These are phyloP conservation scores for Sebastes kiyomatsui DNA, from an alignment of 2,797 vertebrate genomes.

Conservation along the genomic window DNA sequence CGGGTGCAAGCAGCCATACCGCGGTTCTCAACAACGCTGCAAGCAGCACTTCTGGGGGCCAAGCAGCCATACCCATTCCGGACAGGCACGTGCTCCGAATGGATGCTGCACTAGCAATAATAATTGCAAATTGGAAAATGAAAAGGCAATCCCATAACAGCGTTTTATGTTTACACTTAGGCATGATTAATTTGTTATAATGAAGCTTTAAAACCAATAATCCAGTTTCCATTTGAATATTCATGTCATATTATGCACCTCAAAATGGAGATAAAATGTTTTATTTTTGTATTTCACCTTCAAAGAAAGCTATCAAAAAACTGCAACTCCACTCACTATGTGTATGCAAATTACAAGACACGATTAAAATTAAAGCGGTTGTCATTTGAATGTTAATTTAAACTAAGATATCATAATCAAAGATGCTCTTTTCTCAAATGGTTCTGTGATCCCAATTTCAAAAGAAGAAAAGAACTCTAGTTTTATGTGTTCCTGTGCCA, in stretches of 20 bases:
- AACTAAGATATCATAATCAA: neutral
- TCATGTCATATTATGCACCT: constrained; percentile 1
- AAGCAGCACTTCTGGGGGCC: too few species aligned
- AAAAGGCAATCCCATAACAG: neutral
- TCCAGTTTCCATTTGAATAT: constrained; percentile 14
- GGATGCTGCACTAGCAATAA: neutral
- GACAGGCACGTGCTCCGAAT: too few species aligned
- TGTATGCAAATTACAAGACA: constrained; percentile 1
- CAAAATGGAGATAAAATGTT: neutral
- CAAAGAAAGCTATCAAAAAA: constrained; percentile 28
- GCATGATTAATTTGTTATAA: constrained; percentile 32
- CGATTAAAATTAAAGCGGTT: neutral
- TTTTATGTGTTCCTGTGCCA: neutral
- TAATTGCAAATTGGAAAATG: neutral
- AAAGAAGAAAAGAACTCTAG: neutral
- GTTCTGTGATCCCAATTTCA: neutral
- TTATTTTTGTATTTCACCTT: neutral
- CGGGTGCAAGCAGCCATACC: too few species aligned
- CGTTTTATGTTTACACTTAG: constrained; percentile 1
- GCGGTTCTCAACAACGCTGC: too few species aligned
- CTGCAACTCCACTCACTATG: neutral
- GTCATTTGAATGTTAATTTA: constrained; percentile 12
- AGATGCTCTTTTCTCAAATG: neutral
- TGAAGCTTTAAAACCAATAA: constrained; percentile 27
- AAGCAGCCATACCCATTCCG: too few species aligned